These are phyloP conservation scores for Acrocephalus arundinaceus DNA, from an alignment of 2,113 vertebrate species.

Conservation along the genomic window DNA sequence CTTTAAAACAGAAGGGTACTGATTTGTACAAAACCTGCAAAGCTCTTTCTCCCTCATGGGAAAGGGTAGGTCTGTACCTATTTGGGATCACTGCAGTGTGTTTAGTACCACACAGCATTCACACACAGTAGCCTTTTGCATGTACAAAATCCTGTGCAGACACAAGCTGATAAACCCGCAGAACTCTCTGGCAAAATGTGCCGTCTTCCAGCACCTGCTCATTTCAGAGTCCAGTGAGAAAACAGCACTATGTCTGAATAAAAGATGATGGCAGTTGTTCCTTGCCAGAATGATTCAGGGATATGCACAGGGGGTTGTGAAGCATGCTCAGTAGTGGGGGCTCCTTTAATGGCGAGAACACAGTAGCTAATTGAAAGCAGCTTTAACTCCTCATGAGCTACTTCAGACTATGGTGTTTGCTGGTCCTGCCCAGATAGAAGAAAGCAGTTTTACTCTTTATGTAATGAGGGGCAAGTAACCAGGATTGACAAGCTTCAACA, in stretches of 20 bases:
- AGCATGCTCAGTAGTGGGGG: conserved; percentile 3
- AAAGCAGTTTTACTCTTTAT: background rate
- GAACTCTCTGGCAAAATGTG: conserved; percentile 19
- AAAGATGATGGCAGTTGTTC: conserved; percentile 28
- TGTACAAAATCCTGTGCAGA: background rate
- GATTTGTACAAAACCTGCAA: background rate
- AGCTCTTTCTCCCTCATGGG: background rate
- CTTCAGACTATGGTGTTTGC: background rate
- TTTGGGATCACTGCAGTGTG: background rate
- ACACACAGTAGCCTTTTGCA: background rate
- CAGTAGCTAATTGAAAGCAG: conserved; percentile 1
- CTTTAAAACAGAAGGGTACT: background rate
- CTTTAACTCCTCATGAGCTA: conserved; percentile 47
- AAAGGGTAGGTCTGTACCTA: background rate
- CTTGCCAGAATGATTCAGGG: conserved; percentile 61
- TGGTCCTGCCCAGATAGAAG: background rate
- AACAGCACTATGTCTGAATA: conserved; percentile 9
- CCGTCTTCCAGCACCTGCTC: conserved; percentile 14
- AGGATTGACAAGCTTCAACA: background rate
- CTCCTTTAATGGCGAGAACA: background rate
- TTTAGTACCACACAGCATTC: background rate
- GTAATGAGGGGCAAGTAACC: background rate
- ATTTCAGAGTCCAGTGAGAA: conserved; percentile 38
- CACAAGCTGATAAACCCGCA: background rate
- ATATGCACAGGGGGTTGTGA: conserved; percentile 16